A percentile compares a stretch with the other conserved stretches of the same genome.
Evolutionary conservation across 2,113 vertebrate species (phyloP).

Genomic region (Xerus inauris): DNA sequence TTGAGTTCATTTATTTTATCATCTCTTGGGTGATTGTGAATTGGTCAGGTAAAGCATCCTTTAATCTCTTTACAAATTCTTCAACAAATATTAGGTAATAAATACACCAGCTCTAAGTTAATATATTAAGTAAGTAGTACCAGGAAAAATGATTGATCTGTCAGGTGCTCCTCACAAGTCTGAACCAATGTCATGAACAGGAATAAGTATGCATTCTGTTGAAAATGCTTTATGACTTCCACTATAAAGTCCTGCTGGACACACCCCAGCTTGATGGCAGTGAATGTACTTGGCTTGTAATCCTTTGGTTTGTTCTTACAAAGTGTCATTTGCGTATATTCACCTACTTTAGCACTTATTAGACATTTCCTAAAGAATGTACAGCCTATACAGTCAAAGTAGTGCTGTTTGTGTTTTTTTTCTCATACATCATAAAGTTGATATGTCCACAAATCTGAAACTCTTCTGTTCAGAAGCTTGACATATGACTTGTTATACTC

Average conservation of each 20-base stretch:
- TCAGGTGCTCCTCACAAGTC: not conserved
- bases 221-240: not conserved
- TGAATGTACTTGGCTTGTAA: not conserved
- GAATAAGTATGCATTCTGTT: not conserved
- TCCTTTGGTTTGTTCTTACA: not conserved
- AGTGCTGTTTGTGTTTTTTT: not conserved
- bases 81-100: not conserved
- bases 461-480: not conserved
- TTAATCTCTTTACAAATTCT: not conserved
- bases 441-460: not conserved
- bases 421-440: not conserved
- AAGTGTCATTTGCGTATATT: not conserved
- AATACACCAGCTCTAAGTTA: not conserved
- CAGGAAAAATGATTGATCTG: not conserved
- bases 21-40: too few species aligned
- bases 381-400: not conserved
- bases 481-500: too few species aligned
- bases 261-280: not conserved
- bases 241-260: not conserved
- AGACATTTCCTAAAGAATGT: not conserved
- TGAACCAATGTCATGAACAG: not conserved
- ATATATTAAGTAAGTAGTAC: not conserved
- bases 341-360: not conserved
- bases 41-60: too few species aligned
- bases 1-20: too few species aligned